Evolutionary conservation across 2,113 vertebrate genomes (phyloP), one percentile per base, ranked within the genome.

Genomic region (Xenopus borealis): DNA sequence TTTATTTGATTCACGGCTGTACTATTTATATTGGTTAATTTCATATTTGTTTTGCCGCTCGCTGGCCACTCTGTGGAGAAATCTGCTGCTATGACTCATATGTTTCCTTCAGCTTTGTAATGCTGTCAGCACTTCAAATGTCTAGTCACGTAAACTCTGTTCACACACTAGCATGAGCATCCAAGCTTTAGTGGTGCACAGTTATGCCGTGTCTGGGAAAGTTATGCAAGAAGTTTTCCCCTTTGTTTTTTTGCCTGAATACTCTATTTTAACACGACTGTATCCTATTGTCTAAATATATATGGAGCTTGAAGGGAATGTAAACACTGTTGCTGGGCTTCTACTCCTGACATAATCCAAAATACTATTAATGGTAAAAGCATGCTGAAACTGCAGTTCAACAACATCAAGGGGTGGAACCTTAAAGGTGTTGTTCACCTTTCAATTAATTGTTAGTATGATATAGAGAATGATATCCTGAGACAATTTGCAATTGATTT

Each of bases 11-110:
- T 47, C n/a, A 52, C 69, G 65, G 40, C 18, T 69, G 66, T 23
- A n/a, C 66, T 53, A 63, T 76, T 69, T 69, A 69, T 69, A 50
- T 69, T 69, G 66, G 73, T 69, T 69, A 63, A 58, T 14, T 75
- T 50, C 19, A 7, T 68, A 61, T 75, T 74, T 75, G 64, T 75
- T 53, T 61, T 59, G 23, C 45, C 11, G 18, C 27, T 69, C 63
- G 33, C 59, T 69, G 12, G 46, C 73, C 44, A 63, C 58, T 69
- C 47, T 63, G 59, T 63, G 73, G 30, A 76, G 66, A 63, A 69
- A 76, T 69, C n/a, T 62, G 72, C 23, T 52, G 27, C 52, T 69
- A 59, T 61, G 59, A 63, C 73, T 75, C 58, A 23, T 62, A 63
- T 55, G 27, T 53, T 69, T 69, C 58, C 73, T 76, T 16, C 66